phyloP scores from a whole-genome alignment of 1,140 invertebrate species.

The Anadara kagoshimensis region DNA sequence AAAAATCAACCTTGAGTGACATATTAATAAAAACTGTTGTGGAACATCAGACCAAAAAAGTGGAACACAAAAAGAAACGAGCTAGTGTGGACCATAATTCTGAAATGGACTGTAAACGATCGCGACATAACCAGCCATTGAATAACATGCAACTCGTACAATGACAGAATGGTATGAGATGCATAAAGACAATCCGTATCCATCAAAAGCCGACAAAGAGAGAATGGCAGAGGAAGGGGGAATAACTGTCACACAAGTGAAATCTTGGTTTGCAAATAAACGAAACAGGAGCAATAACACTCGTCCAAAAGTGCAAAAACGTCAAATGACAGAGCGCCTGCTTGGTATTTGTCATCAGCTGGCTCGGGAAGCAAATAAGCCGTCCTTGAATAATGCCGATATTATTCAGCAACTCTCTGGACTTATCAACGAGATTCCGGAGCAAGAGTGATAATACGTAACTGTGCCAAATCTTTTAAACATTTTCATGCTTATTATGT shows the following conservation, averaged over 20 bases:
- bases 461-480: neutral
- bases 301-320: constrained; percentile 67
- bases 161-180: constrained; percentile 66
- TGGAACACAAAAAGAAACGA: no score
- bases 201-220: constrained; percentile 64
- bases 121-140: constrained; percentile 64
- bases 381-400: constrained; percentile 59
- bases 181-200: constrained; percentile 67
- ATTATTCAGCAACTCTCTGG: constrained; percentile 65
- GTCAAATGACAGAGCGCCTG: constrained; percentile 61
- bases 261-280: constrained; percentile 72
- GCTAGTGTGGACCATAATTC: no score
- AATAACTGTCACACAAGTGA: constrained; percentile 66
- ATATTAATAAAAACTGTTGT: neutral
- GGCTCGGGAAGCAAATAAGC: constrained; percentile 46
- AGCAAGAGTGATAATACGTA: constrained; percentile 2
- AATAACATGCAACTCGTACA: constrained; percentile 56
- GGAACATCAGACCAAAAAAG: no score
- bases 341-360: constrained; percentile 61
- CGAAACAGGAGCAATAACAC: constrained; percentile 70
- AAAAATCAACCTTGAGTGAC: neutral
- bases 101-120: constrained; percentile 11
- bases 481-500: no score
- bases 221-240: constrained; percentile 60
- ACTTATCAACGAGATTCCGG: constrained; percentile 46